These are phyloP conservation scores for Campodea augens DNA, from an alignment of 1,140 invertebrate genomes.

Conservation along the genomic window DNA sequence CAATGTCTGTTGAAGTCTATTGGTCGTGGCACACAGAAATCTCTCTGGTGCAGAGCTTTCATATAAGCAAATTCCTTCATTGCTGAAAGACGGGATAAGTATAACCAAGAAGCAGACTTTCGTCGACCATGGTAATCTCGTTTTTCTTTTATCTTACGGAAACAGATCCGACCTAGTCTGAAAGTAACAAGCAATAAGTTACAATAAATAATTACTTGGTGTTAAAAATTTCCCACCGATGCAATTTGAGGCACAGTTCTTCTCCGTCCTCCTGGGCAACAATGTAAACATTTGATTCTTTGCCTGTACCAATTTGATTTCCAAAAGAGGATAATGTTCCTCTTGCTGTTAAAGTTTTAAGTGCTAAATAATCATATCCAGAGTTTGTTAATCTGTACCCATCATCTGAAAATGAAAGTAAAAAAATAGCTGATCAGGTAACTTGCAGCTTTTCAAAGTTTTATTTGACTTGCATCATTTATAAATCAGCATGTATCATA, in stretches of 20 bases:
- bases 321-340: conserved; percentile 72
- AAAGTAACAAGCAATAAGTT: conserved; percentile 14
- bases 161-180: conserved; percentile 82
- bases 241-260: conserved; percentile 72
- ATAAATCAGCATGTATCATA: no score
- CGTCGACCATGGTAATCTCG: conserved; percentile 90
- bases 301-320: conserved; percentile 96
- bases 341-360: conserved; percentile 66
- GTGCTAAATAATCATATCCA: conserved; percentile 92
- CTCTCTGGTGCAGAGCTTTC: conserved; percentile 75
- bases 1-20: conserved; percentile 92
- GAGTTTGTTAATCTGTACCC: conserved; percentile 89
- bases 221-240: conserved; percentile 46
- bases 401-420: conserved; percentile 45
- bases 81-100: conserved; percentile 89
- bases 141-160: conserved; percentile 91
- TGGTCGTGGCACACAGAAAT: conserved; percentile 88
- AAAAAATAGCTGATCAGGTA: no score
- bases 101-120: conserved; percentile 83
- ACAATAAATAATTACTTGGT: conserved; percentile 1
- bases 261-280: conserved; percentile 57
- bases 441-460: no score
- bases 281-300: conserved; percentile 89
- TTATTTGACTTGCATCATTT: no score
- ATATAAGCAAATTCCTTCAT: conserved; percentile 97